A percentile compares a stretch with the other conserved stretches of the same genome.
Evolutionary conservation across 2,888 invertebrate species (phyloP).

Genomic region (Cataglyphis cursor): DNA sequence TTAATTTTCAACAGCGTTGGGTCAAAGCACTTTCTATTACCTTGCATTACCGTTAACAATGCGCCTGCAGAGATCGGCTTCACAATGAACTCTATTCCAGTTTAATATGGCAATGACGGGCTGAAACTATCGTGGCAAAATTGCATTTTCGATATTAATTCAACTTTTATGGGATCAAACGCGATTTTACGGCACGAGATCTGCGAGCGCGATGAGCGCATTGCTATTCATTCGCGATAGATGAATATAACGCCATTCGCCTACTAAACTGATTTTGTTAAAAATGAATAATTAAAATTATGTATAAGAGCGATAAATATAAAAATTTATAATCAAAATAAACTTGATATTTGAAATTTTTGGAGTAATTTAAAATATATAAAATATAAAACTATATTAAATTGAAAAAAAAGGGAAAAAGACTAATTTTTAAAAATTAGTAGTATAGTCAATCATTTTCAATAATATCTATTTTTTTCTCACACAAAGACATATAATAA

Average conservation of each 20-base stretch:
- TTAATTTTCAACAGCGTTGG: conserved; percentile 68
- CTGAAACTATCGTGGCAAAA: conserved; percentile 67
- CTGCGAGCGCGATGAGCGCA: background rate
- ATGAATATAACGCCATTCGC: background rate
- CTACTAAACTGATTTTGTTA: background rate
- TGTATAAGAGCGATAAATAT: background rate
- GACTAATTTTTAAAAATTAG: background rate
- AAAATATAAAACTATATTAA: background rate
- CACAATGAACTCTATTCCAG: conserved; percentile 64
- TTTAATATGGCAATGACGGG: conserved; percentile 54
- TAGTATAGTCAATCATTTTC: background rate
- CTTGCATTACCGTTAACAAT: conserved; percentile 73
- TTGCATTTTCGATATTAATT: conserved; percentile 69
- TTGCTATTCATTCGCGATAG: background rate
- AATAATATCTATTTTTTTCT: background rate
- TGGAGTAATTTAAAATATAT: background rate
- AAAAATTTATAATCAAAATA: background rate
- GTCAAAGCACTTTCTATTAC: conserved; percentile 74
- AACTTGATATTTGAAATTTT: background rate
- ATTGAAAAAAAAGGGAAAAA: background rate
- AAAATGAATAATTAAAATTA: background rate
- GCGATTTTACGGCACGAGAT: conserved; percentile 8
- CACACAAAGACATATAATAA: background rate
- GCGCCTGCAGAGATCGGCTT: conserved; percentile 42
- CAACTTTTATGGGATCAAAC: conserved; percentile 49